phyloP scores from a whole-genome alignment of 2,797 vertebrate species.

The Liasis olivaceus region DNA sequence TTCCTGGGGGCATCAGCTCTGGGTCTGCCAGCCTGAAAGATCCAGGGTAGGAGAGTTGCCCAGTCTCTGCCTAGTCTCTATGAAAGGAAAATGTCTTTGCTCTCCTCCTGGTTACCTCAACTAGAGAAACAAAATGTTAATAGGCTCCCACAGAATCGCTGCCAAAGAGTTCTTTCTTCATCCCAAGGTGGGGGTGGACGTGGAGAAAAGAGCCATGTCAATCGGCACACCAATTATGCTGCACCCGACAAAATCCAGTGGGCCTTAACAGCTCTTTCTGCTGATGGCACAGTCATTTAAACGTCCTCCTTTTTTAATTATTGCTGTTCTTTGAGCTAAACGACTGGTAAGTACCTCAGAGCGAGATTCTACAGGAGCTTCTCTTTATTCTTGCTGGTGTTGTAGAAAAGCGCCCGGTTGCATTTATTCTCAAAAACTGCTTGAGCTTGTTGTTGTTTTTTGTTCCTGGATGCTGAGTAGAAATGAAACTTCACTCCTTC shows the following conservation, averaged over 20 bases:
- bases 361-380: not conserved
- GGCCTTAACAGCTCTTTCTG: not conserved
- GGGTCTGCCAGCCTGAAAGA: not conserved
- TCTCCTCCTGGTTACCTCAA: not conserved
- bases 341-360: not conserved
- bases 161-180: not conserved
- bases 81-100: not conserved
- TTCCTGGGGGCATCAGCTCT: not conserved
- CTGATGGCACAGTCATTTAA: not conserved
- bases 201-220: not conserved
- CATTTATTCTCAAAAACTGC: not conserved
- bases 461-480: not conserved
- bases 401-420: not conserved
- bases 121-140: not conserved
- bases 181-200: not conserved
- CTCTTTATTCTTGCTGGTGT: not conserved
- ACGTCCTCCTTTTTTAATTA: not conserved
- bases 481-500: not conserved
- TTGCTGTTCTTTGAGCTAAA: conserved; percentile 8
- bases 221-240: not conserved
- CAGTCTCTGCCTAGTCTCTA: not conserved
- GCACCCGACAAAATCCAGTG: not conserved
- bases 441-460: not conserved
- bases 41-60: not conserved
- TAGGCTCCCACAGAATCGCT: not conserved